A percentile compares a stretch with the other conserved stretches of the same genome.
Evolutionary conservation across 2,888 invertebrate species (phyloP).

Genomic region (Cephus rjabovi): DNA sequence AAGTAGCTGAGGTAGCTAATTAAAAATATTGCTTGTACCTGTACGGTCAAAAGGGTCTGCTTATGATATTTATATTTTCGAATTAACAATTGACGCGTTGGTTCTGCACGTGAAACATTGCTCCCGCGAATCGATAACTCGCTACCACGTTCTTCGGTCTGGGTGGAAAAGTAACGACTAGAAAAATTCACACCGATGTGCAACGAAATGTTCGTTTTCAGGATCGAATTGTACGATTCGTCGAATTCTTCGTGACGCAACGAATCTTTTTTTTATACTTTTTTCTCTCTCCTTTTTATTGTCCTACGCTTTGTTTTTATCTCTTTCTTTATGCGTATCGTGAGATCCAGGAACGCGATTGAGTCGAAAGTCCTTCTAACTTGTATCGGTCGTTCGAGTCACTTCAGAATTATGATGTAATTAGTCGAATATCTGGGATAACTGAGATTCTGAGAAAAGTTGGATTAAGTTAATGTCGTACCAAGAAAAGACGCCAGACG

Average conservation of each 20-base stretch:
- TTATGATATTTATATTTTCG: background rate
- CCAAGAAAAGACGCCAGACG: background rate
- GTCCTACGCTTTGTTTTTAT: background rate
- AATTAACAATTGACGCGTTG: background rate
- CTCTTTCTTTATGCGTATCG: background rate
- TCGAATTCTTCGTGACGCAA: background rate
- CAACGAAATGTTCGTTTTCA: background rate
- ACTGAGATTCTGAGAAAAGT: conserved; percentile 4
- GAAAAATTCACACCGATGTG: background rate
- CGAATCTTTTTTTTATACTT: background rate
- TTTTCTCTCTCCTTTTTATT: background rate
- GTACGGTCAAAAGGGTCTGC: background rate
- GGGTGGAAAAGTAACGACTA: background rate
- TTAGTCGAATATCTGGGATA: conserved; percentile 6
- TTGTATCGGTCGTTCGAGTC: background rate
- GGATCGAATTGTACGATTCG: background rate
- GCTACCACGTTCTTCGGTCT: background rate
- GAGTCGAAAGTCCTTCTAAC: background rate
- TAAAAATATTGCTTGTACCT: background rate
- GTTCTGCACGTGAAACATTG: background rate
- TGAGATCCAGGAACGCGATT: background rate
- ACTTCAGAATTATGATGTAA: conserved; percentile 4
- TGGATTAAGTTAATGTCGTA: background rate
- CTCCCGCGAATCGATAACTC: background rate
- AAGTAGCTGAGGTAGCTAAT: background rate